Evolutionary conservation across 2,888 invertebrate species (phyloP).

Genomic region (Hyppa rectilinea): DNA sequence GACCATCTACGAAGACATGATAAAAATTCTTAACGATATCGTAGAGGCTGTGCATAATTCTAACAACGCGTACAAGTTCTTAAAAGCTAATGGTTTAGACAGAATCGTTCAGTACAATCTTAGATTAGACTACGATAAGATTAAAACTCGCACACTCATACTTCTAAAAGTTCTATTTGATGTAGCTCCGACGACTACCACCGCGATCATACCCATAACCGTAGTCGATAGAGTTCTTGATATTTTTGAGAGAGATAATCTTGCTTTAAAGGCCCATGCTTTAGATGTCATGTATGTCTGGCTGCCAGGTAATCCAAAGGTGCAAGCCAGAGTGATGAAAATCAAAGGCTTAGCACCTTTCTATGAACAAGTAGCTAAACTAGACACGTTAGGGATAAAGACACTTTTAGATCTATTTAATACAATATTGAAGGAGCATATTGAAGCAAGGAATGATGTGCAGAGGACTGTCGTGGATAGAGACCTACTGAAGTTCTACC

Average conservation of each 20-base stretch:
- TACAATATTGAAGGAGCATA: constrained; percentile 81
- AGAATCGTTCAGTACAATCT: constrained; percentile 74
- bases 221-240: constrained; percentile 79
- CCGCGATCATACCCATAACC: constrained; percentile 71
- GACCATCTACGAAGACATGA: constrained; percentile 68
- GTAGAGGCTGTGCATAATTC: constrained; percentile 69
- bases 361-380: constrained; percentile 77
- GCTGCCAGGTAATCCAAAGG: constrained; percentile 81
- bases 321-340: constrained; percentile 83
- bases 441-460: constrained; percentile 67
- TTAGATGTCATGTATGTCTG: constrained; percentile 78
- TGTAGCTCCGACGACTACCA: constrained; percentile 73
- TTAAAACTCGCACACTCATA: constrained; percentile 73
- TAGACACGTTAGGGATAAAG: constrained; percentile 73
- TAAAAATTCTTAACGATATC: constrained; percentile 68
- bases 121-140: constrained; percentile 60
- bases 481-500: constrained; percentile 74
- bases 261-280: constrained; percentile 76
- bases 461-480: constrained; percentile 68
- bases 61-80: constrained; percentile 74
- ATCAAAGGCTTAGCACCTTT: constrained; percentile 81
- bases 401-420: constrained; percentile 80
- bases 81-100: constrained; percentile 78
- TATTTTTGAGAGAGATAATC: constrained; percentile 78
- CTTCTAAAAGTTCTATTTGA: constrained; percentile 77